phyloP scores from a whole-genome alignment of 2,113 vertebrate species.

The Cyprinus carpio region DNA sequence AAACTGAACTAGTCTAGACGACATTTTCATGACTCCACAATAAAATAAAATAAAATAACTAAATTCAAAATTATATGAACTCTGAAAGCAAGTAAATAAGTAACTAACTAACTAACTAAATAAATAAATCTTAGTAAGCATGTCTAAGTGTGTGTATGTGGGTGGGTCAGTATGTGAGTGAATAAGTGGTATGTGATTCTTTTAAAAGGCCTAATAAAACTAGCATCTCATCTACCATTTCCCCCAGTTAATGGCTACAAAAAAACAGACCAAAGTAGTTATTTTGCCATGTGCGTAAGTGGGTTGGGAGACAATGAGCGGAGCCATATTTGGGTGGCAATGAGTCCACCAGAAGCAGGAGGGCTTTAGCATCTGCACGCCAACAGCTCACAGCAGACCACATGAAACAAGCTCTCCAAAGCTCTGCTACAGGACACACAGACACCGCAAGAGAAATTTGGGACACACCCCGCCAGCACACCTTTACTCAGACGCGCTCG shows the following conservation, averaged over 20 bases:
- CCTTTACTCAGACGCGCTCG: constrained; percentile 20
- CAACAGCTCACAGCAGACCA: constrained; percentile 72
- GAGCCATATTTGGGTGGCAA: constrained; percentile 63
- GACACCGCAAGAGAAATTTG: not conserved
- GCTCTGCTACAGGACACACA: constrained; percentile 42
- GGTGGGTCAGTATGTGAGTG: constrained; percentile 45
- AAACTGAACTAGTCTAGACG: no score
- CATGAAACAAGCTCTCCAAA: constrained; percentile 75
- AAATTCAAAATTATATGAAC: no score
- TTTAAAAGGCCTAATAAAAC: constrained; percentile 78
- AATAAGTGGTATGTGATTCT: constrained; percentile 77
- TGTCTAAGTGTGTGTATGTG: constrained; percentile 52
- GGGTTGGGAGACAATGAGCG: constrained; percentile 64
- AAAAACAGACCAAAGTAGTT: constrained; percentile 57
- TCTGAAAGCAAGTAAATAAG: not conserved
- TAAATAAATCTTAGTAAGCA: not conserved
- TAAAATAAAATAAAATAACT: no score
- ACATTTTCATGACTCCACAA: no score
- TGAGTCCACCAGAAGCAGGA: constrained; percentile 54
- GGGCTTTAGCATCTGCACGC: constrained; percentile 68
- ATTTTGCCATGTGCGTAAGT: constrained; percentile 38
- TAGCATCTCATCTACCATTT: constrained; percentile 75
- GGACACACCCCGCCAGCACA: constrained; percentile 18
- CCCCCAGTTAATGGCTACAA: constrained; percentile 73
- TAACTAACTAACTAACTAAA: not conserved